A percentile compares a stretch with the other conserved stretches of the same genome.
These are phyloP conservation scores for Leucopsar rothschildi DNA, from an alignment of 2,113 vertebrate genomes.

Conservation along the genomic window DNA sequence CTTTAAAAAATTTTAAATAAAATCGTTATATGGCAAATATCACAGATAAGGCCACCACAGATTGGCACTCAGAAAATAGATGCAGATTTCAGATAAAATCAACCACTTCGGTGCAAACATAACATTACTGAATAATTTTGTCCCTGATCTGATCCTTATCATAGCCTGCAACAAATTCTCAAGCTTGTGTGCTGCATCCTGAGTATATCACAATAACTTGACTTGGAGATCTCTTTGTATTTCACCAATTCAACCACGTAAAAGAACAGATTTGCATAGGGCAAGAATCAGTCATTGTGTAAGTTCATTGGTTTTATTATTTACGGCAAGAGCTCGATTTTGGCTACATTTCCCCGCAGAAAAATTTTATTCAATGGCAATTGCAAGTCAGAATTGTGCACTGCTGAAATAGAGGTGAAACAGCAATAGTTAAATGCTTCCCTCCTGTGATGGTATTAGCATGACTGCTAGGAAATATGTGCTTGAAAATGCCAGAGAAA, in stretches of 20 bases:
- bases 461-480: conserved; percentile 43
- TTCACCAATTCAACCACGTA: neutral
- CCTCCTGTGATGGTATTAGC: conserved; percentile 36
- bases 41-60: neutral
- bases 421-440: conserved; percentile 30
- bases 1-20: neutral
- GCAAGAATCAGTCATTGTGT: neutral
- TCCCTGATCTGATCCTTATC: neutral
- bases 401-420: conserved; percentile 3
- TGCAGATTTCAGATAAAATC: neutral
- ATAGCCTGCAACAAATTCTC: neutral
- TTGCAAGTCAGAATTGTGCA: neutral
- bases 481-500: conserved; percentile 47
- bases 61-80: neutral
- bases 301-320: neutral
- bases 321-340: neutral
- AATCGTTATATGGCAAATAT: neutral
- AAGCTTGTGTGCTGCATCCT: neutral
- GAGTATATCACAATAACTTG: neutral
- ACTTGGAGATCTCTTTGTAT: neutral
- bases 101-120: neutral
- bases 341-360: neutral
- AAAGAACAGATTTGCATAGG: neutral
- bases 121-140: neutral
- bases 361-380: neutral